Conservation (phyloP, 2,888 invertebrate genomes). For the Onchidella celtica region DNA sequence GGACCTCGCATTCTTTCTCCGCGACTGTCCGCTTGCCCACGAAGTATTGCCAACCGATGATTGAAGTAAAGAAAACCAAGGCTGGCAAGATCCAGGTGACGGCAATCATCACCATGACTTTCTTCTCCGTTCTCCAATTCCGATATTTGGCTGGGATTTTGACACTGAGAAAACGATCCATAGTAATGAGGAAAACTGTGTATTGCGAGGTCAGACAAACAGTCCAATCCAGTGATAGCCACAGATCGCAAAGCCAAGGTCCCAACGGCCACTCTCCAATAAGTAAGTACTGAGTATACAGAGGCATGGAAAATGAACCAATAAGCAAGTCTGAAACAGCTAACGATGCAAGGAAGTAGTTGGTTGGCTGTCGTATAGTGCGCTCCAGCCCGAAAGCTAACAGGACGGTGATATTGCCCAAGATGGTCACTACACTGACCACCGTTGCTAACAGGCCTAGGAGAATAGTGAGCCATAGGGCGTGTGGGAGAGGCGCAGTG, state of each 20-base stretch:
- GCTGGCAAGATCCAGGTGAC: slow-evolving; percentile 98
- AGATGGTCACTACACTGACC: slow-evolving; percentile 94
- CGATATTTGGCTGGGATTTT: slow-evolving; percentile 98
- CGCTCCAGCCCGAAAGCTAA: slow-evolving; percentile 96
- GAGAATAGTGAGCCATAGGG: slow-evolving; percentile 92
- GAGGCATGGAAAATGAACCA: slow-evolving; percentile 98
- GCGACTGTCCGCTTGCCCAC: slow-evolving; percentile 93
- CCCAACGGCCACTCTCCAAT: slow-evolving; percentile 98
- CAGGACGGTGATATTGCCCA: slow-evolving; percentile 96
- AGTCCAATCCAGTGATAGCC: slow-evolving; percentile 99
- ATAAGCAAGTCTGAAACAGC: slow-evolving; percentile 98
- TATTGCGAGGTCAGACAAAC: slow-evolving; percentile 99
- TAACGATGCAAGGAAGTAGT: slow-evolving; percentile 99
- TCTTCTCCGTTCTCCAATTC: slow-evolving; percentile 96
- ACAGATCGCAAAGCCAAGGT: slow-evolving; percentile 96
- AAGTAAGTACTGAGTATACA: slow-evolving; percentile 98
- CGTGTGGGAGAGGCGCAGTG: slow-evolving; percentile 82
- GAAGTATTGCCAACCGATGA: slow-evolving; percentile 99
- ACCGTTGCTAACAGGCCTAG: slow-evolving; percentile 92
- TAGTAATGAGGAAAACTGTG: slow-evolving; percentile 98
- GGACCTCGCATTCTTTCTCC: slow-evolving; percentile 95
- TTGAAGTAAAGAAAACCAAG: slow-evolving; percentile 96
- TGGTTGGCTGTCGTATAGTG: slow-evolving; percentile 95
- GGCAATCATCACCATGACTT: slow-evolving; percentile 93
- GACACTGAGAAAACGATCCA: slow-evolving; percentile 98